These are phyloP conservation scores for Loxodonta africana DNA, from an alignment of 2,113 vertebrate species.

Conservation along the genomic window DNA sequence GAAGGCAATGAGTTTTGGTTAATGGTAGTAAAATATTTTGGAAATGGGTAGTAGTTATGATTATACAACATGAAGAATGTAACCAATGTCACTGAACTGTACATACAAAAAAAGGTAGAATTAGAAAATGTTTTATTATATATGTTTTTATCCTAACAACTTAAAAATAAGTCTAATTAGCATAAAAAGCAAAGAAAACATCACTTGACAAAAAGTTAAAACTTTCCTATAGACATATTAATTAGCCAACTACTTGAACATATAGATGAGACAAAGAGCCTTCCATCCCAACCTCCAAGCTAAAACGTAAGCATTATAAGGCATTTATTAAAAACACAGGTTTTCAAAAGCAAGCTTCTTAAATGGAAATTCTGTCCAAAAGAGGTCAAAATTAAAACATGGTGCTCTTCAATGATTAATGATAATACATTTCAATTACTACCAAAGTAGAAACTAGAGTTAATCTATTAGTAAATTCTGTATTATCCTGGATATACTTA, in stretches of 20 bases:
- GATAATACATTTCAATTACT: not conserved
- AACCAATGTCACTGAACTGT: too few relatives aligned
- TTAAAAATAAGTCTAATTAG: not conserved
- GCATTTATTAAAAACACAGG: not conserved
- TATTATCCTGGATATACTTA: not conserved
- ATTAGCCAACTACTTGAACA: not conserved
- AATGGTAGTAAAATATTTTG: too few relatives aligned
- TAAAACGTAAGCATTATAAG: not conserved
- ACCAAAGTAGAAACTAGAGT: not conserved
- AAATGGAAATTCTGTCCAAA: not conserved
- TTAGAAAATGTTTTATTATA: too few relatives aligned
- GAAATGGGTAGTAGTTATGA: too few relatives aligned
- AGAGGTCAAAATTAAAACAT: not conserved
- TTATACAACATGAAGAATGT: too few relatives aligned
- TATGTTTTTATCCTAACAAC: too few relatives aligned
- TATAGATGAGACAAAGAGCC: not conserved
- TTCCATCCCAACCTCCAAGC: not conserved
- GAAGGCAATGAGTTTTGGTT: too few relatives aligned
- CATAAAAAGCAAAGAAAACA: not conserved
- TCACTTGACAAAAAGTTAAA: not conserved
- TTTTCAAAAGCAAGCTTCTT: not conserved
- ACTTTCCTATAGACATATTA: not conserved
- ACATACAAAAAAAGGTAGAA: too few relatives aligned
- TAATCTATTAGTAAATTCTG: not conserved
- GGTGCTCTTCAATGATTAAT: not conserved